Evolutionary conservation across 2,113 vertebrate species (phyloP).

Genomic region (Sebastes schlegelii): DNA sequence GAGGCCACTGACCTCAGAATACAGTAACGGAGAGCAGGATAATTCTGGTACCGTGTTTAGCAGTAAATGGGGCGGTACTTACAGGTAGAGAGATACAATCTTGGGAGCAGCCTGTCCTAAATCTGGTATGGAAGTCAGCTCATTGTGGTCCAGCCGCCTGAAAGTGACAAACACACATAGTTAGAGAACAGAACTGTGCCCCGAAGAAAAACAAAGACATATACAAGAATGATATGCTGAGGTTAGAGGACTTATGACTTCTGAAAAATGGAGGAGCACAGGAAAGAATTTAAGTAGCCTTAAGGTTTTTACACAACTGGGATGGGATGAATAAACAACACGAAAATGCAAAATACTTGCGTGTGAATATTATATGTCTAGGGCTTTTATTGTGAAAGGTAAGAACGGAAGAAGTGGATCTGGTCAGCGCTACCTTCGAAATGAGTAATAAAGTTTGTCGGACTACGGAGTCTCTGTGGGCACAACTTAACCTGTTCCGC

Average conservation of each 20-base stretch:
- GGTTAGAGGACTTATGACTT: neutral
- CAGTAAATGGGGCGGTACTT: constrained; percentile 80
- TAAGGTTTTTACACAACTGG: no score
- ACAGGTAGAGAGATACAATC: constrained; percentile 89
- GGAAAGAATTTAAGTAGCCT: neutral
- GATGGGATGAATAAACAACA: no score
- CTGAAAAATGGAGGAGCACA: neutral
- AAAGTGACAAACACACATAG: constrained; percentile 66
- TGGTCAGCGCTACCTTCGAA: no score
- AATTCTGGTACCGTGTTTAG: constrained; percentile 31
- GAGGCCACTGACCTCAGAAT: constrained; percentile 57
- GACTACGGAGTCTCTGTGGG: no score
- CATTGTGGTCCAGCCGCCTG: constrained; percentile 93
- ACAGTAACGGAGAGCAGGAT: constrained; percentile 41
- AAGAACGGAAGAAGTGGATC: no score
- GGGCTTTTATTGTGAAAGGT: no score
- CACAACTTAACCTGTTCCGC: no score
- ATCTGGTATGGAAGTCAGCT: constrained; percentile 90
- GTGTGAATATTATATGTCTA: no score
- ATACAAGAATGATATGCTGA: neutral
- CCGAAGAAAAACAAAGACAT: neutral
- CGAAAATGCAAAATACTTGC: no score
- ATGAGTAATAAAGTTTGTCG: no score
- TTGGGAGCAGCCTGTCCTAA: constrained; percentile 85
- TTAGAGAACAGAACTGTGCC: constrained; percentile 30